Evolutionary conservation across 2,888 invertebrate species (phyloP), one percentile per base, ranked within the genome.

Genomic region (Oxyteleia sp.): DNA sequence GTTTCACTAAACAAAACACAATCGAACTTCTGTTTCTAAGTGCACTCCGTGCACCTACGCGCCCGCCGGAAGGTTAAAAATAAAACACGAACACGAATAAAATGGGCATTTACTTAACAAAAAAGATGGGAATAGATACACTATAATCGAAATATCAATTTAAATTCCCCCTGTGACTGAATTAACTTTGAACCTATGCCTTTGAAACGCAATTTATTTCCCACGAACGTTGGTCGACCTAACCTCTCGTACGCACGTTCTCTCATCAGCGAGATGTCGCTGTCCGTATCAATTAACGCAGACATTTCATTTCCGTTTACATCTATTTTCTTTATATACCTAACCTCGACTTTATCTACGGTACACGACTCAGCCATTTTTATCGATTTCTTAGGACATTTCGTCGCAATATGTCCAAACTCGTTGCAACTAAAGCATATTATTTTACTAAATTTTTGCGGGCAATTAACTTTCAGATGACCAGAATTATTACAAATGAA

Each of bases 341-440:
- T 38, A 59, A 23, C 5, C n/a, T 59, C 32, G 41, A 13, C 41
- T n/a, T 41, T 41, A 2, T 38, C n/a, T 2, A 18, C 20, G 11
- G 15, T 38, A 38, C 16, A n/a, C 0, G 38, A 18, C 38, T 57
- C 41, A n/a, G 35, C 11, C 38, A 59, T 4, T 13, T 13, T 41
- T 2, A 20, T 4, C 10, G 2, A 3, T n/a, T 15, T 35, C 8
- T 23, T 29, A 1, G 29, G 51, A 45, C 45, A 63, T 23, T 26
- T 63, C 0, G 11, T 29, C 20, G 61, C 26, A 20, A 63, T 23
- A 13, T 63, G 61, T 2, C 61, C 43, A 11, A 26, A 4, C 5
- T 63, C 61, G n/a, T 4, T 18, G 18, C 49, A 64, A 5, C 8
- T 20, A 49, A 64, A 64, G 35, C 38, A 57, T 16, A 5, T 32